These are phyloP conservation scores for Danionella cerebrum DNA, from an alignment of 2,113 vertebrate species.

Conservation along the genomic window DNA sequence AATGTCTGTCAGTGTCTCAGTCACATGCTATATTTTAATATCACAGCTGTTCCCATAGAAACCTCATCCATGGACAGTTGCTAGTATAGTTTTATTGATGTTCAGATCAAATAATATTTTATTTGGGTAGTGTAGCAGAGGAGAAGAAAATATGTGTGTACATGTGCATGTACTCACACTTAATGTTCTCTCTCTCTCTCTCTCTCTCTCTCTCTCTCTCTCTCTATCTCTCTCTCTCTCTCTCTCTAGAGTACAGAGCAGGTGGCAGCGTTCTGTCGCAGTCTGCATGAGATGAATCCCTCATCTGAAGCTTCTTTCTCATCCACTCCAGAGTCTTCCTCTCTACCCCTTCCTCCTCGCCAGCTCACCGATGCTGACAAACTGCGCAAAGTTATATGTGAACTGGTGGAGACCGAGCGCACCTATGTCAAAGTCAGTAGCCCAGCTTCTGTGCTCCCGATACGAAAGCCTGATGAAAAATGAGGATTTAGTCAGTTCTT, in stretches of 20 bases:
- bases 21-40: conserved; percentile 14
- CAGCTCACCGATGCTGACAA: conserved; percentile 94
- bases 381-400: conserved; percentile 95
- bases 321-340: conserved; percentile 69
- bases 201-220: not conserved
- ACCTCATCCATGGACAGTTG: conserved; percentile 51
- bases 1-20: conserved; percentile 16
- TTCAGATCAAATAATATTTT: conserved; percentile 26
- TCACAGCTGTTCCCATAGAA: conserved; percentile 52
- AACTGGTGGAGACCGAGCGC: conserved; percentile 93
- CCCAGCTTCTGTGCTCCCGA: conserved; percentile 21
- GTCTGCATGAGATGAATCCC: conserved; percentile 89
- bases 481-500: too few relatives aligned
- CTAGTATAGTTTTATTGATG: conserved; percentile 50
- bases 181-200: too few relatives aligned
- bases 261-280: conserved; percentile 85
- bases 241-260: conserved; percentile 82
- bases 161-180: not conserved
- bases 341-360: conserved; percentile 70
- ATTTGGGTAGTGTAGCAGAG: not conserved
- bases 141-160: not conserved
- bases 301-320: conserved; percentile 68
- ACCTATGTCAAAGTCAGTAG: conserved; percentile 92
- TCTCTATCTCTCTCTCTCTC: not conserved
- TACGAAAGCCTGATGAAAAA: too few relatives aligned